Percentiles rank a stretch among this genome's conserved stretches.
Conservation (phyloP, 2,888 invertebrate species). For the Micoletzkya japonica region DNA sequence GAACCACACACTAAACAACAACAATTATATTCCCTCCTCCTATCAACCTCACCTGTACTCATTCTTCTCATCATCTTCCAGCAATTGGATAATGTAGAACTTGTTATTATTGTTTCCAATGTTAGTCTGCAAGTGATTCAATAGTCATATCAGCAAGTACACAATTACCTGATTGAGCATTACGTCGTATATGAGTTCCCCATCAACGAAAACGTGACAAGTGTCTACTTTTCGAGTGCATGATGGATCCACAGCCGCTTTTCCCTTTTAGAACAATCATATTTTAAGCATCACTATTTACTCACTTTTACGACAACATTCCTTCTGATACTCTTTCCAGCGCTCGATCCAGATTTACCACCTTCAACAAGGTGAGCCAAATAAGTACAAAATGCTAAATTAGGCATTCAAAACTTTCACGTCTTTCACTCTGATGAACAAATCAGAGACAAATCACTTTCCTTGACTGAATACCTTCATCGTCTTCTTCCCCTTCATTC, state of each 20-base stretch:
- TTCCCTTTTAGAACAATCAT: conserved; percentile 49
- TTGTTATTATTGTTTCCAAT: conserved; percentile 70
- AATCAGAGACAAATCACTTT: no score
- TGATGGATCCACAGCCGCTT: conserved; percentile 66
- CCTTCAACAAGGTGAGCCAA: not conserved
- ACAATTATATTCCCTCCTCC: not conserved
- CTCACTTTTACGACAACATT: conserved; percentile 18
- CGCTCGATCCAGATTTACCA: not conserved
- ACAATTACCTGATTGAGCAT: conserved; percentile 68
- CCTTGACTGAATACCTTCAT: not conserved
- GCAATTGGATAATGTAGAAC: conserved; percentile 68
- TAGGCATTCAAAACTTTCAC: not conserved
- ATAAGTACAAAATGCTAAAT: not conserved
- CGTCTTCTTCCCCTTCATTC: not conserved
- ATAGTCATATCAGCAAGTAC: no score
- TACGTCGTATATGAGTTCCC: conserved; percentile 66
- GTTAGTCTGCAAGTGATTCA: conserved; percentile 65
- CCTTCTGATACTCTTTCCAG: conserved; percentile 19
- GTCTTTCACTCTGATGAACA: not conserved
- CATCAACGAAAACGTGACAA: conserved; percentile 65
- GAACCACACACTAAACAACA: conserved; percentile 65
- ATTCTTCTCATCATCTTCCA: conserved; percentile 65
- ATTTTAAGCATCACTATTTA: not conserved
- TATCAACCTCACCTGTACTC: conserved; percentile 53
- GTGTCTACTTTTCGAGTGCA: conserved; percentile 59